phyloP scores from a whole-genome alignment of 2,797 vertebrate genomes.

The Simalia tracyae region DNA sequence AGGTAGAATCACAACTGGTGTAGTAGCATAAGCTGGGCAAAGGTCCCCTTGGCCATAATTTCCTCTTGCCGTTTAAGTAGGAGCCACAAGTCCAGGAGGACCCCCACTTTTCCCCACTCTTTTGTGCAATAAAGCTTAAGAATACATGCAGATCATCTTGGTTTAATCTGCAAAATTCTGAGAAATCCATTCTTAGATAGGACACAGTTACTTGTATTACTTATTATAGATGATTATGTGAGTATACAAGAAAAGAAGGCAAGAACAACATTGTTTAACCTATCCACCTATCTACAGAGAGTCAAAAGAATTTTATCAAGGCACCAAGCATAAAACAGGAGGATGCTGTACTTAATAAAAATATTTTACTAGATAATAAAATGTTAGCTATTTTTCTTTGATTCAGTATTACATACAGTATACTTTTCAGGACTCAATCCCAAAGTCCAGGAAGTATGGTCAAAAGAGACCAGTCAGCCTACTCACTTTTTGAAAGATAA shows the following conservation, averaged over 20 bases:
- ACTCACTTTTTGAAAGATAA: conserved; percentile 89
- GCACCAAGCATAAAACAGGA: not conserved
- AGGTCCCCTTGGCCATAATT: not conserved
- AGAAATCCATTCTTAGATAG: no score
- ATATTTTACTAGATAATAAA: not conserved
- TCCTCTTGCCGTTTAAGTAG: not conserved
- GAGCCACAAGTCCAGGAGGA: no score
- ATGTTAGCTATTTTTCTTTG: not conserved
- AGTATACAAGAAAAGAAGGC: not conserved
- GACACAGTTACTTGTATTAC: not conserved
- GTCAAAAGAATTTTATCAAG: not conserved
- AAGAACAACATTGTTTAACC: not conserved
- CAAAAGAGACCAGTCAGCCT: not conserved
- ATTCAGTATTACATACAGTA: not conserved
- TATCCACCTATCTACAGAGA: not conserved
- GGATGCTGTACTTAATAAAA: not conserved
- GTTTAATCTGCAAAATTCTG: not conserved
- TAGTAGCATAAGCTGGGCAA: not conserved
- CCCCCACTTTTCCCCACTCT: not conserved
- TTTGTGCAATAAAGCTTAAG: not conserved
- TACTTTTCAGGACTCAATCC: not conserved
- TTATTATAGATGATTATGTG: not conserved
- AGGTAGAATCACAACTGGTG: not conserved
- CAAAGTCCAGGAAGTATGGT: not conserved
- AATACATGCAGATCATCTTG: not conserved